A percentile compares a stretch with the other conserved stretches of the same genome.
phyloP scores from a whole-genome alignment of 2,113 vertebrate genomes.

The Phoxinus phoxinus region DNA sequence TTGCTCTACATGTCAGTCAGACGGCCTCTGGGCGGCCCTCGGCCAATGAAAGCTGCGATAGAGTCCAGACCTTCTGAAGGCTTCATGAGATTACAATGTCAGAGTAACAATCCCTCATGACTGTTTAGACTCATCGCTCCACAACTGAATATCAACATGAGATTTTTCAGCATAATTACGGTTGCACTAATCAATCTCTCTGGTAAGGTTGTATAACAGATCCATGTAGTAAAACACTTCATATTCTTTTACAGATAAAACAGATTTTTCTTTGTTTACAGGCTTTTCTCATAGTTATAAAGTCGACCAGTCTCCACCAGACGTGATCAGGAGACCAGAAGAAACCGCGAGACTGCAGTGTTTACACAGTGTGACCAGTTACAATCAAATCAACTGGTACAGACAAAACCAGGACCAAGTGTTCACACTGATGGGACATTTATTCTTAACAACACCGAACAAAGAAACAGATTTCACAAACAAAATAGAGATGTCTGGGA shows the following conservation, averaged over 20 bases:
- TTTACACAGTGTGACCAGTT: neutral
- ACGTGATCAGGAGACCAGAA: neutral
- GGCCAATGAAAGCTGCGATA: too few species aligned
- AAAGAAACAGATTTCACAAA: neutral
- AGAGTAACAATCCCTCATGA: neutral
- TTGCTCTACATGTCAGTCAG: too few species aligned
- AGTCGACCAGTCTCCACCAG: slow-evolving; percentile 15
- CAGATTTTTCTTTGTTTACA: neutral
- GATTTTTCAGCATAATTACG: slow-evolving; percentile 26
- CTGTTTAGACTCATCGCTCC: neutral
- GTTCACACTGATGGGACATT: slow-evolving; percentile 25
- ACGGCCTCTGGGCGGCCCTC: too few species aligned
- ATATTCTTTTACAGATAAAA: neutral
- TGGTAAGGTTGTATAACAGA: neutral
- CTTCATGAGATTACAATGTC: neutral
- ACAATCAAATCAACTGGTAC: slow-evolving; percentile 37
- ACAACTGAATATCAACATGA: neutral
- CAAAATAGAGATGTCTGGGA: slow-evolving; percentile 21
- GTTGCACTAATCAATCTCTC: neutral
- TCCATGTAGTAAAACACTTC: neutral
- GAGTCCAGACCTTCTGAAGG: too few species aligned
- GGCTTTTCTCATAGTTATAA: neutral
- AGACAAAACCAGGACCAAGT: neutral
- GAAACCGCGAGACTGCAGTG: slow-evolving; percentile 1
- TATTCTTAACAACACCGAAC: neutral